A percentile compares a stretch with the other conserved stretches of the same genome.
Conservation (phyloP, 1,140 invertebrate species). For the Battus philenor region DNA sequence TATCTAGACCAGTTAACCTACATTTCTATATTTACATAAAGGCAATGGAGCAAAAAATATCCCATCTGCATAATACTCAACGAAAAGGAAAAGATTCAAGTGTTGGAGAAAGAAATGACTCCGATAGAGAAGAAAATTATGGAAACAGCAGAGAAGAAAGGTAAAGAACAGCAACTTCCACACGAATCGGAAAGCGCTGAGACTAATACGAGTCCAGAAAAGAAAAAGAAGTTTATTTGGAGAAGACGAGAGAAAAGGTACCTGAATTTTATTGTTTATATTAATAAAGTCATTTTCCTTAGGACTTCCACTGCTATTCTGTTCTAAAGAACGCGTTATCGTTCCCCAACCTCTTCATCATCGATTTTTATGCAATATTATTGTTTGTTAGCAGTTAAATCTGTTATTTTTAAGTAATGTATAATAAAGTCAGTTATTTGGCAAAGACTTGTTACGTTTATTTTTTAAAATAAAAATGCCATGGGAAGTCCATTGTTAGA, state of each 20-base stretch:
- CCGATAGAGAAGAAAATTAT: conserved; percentile 31
- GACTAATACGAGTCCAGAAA: conserved; percentile 61
- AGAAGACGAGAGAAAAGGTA: conserved; percentile 60
- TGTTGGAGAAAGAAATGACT: conserved; percentile 53
- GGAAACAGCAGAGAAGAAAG: conserved; percentile 44
- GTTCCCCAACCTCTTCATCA: background rate
- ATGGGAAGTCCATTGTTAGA: too few species aligned
- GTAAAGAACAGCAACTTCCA: conserved; percentile 29
- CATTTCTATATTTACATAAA: conserved; percentile 44
- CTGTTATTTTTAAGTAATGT: too few species aligned
- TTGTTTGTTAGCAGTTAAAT: too few species aligned
- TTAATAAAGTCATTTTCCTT: background rate
- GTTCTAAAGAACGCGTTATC: too few species aligned
- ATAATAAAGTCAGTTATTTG: too few species aligned
- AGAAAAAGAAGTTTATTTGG: conserved; percentile 65
- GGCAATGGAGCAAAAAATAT: conserved; percentile 94
- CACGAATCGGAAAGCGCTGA: conserved; percentile 49
- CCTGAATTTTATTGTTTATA: conserved; percentile 10
- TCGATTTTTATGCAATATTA: too few species aligned
- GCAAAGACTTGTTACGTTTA: too few species aligned
- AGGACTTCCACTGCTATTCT: conserved; percentile 2
- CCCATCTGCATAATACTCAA: conserved; percentile 85
- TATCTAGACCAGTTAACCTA: conserved; percentile 6
- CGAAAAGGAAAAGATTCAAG: conserved; percentile 68
- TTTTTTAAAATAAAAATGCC: too few species aligned